Percentiles rank a stretch among this genome's conserved stretches.
Evolutionary conservation across 64 coral and sea anemone genomes (phyloP).

Genomic region (Cladopsammia gracilis): DNA sequence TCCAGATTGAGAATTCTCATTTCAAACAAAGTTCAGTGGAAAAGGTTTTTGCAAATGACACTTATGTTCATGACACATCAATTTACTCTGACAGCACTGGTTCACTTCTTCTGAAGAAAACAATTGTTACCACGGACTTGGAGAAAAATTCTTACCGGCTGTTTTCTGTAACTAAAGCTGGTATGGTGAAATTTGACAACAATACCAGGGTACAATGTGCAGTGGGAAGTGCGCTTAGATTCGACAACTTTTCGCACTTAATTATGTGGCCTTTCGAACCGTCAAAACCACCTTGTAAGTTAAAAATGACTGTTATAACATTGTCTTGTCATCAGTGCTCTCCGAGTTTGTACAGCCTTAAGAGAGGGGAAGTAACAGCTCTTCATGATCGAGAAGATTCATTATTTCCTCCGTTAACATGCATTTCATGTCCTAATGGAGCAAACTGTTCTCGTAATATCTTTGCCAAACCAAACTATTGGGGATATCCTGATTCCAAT

Average conservation of each 20-base stretch:
- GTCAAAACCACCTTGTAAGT: background rate
- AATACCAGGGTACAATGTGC: constrained; percentile 27
- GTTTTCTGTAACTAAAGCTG: constrained; percentile 24
- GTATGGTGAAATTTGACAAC: constrained; percentile 43
- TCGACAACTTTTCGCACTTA: constrained; percentile 51
- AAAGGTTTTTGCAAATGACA: background rate
- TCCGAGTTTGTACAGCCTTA: constrained; percentile 27
- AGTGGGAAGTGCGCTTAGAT: constrained; percentile 31
- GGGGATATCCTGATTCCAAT: constrained; percentile 36
- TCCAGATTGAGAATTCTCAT: constrained; percentile 26
- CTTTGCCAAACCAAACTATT: constrained; percentile 45
- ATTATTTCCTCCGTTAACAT: background rate
- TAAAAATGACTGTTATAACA: constrained; percentile 41
- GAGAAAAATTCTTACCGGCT: background rate
- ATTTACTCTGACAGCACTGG: constrained; percentile 32
- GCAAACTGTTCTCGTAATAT: constrained; percentile 60
- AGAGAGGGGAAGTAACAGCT: constrained; percentile 29
- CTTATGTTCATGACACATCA: constrained; percentile 32
- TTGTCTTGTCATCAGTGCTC: constrained; percentile 28
- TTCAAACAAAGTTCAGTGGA: constrained; percentile 1
- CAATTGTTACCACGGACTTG: constrained; percentile 26
- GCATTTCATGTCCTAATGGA: constrained; percentile 38
- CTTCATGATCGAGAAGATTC: background rate
- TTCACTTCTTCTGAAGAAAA: background rate
- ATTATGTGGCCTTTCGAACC: background rate